phyloP scores from a whole-genome alignment of 2,888 invertebrate genomes.

The Empis stercorea region DNA sequence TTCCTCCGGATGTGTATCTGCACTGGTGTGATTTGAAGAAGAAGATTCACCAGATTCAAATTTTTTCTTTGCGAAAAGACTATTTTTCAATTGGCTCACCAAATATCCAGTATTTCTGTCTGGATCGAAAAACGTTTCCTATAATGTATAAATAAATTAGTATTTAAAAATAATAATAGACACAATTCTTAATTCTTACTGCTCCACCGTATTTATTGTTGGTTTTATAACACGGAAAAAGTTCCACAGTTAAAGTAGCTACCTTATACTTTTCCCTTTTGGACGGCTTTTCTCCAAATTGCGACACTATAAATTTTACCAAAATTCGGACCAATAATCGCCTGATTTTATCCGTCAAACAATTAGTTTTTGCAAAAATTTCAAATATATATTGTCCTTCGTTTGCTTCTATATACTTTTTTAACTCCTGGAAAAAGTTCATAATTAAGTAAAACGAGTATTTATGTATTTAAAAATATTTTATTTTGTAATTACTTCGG shows the following conservation, averaged over 20 bases:
- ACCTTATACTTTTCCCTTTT: not conserved
- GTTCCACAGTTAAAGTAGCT: not conserved
- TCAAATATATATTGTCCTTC: not conserved
- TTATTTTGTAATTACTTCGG: no score
- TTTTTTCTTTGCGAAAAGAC: no score
- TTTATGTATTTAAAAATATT: no score
- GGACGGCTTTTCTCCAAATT: not conserved
- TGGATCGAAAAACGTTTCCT: not conserved
- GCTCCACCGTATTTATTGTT: not conserved
- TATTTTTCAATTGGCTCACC: no score
- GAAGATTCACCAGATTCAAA: no score
- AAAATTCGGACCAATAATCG: not conserved
- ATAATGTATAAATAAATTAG: not conserved
- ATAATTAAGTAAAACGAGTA: no score
- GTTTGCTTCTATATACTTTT: not conserved
- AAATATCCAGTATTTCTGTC: not conserved
- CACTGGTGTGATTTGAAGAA: no score
- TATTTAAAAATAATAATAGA: not conserved
- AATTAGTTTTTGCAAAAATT: not conserved
- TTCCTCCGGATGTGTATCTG: not conserved
- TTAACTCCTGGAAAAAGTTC: no score
- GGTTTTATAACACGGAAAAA: not conserved
- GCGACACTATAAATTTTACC: not conserved
- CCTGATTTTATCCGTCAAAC: not conserved
- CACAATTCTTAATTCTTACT: not conserved